These are phyloP conservation scores for Oncorhynchus kisutch DNA, from an alignment of 2,113 vertebrate genomes.

Conservation along the genomic window DNA sequence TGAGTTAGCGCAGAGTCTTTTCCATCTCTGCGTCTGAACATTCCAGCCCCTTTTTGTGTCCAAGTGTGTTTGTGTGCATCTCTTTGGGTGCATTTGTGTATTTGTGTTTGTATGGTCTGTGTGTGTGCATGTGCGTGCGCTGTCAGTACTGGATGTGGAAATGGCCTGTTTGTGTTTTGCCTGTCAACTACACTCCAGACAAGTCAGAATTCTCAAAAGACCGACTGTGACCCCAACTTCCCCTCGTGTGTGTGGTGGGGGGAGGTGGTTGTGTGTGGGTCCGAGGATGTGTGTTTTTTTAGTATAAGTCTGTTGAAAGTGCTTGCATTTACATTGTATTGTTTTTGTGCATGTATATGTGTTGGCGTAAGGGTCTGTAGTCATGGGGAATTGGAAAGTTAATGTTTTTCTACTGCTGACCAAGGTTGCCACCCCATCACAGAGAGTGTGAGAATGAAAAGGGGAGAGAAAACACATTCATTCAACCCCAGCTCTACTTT, in stretches of 20 bases:
- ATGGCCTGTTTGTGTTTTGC: too few species aligned
- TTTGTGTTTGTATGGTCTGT: neutral
- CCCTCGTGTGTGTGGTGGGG: neutral
- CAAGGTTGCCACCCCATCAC: neutral
- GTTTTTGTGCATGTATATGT: slow-evolving; percentile 8
- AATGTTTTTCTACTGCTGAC: neutral
- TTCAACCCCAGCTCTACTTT: neutral
- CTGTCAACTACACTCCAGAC: too few species aligned
- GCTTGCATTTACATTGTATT: too few species aligned
- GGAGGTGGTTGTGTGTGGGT: neutral
- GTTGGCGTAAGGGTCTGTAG: neutral
- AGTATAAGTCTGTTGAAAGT: too few species aligned
- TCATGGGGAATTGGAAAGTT: neutral
- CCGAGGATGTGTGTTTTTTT: neutral
- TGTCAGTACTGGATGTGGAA: too few species aligned
- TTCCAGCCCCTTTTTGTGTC: neutral
- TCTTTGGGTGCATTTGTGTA: neutral
- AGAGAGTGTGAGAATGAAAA: neutral
- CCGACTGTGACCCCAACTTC: slow-evolving; percentile 7
- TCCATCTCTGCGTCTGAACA: neutral
- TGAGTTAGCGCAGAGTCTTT: neutral
- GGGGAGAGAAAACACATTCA: neutral
- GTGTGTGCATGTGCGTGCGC: neutral
- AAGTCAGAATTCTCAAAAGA: neutral
- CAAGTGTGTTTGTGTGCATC: neutral